Base-by-base conservation (phyloP, 2,797 vertebrate species). In the Catharus ustulatus region DNA sequence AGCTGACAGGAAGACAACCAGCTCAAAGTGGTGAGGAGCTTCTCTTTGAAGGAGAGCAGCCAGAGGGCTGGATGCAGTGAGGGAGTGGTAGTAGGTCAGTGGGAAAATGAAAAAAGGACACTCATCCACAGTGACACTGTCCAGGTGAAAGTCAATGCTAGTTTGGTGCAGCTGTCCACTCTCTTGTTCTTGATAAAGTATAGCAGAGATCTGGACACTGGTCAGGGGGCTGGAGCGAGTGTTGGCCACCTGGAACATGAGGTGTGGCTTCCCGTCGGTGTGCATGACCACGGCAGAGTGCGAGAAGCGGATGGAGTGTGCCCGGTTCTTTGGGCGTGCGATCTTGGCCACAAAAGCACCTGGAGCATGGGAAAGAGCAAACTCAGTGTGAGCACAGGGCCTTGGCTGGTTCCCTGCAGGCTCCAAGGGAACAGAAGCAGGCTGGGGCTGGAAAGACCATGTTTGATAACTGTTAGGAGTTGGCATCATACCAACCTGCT, bases 281-380 rank as follows among this genome's bases (percentile, higher is more conserved):
- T 98, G 98, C 8, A 98, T 98, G 90, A 99, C 98, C 49, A 99
- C 98, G 0, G 99, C 99, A 21, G 98, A 97, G 55, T 97, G 98
- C 20, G 99, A 99, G 97, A 99, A 99, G 78, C 98, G 98, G 93
- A 99, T 99, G 89, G 98, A 98, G 84, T 98, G 98, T 0, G 99
- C 98, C 77, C 99, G 98, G 89, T 99, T 99, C 97, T 99, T 99
- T 23, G 99, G 99, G 36, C 99, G 98, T 6, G 99, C 98, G 6
- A 99, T 99, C 98, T 99, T 99, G 68, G 99, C 99, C 97, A 99
- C 99, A 6, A 99, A 99, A 73, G 99, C 99, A 98, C 99, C 99
- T 99, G 97, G 51, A 76, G 93, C 71, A 59, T 2, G 11, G 55
- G 76, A 97, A 91, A 85, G 93, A 88, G 20, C 45, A 68, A 93